Evolutionary conservation across 2,797 vertebrate genomes (phyloP).

Genomic region (Smutsia temminckii): DNA sequence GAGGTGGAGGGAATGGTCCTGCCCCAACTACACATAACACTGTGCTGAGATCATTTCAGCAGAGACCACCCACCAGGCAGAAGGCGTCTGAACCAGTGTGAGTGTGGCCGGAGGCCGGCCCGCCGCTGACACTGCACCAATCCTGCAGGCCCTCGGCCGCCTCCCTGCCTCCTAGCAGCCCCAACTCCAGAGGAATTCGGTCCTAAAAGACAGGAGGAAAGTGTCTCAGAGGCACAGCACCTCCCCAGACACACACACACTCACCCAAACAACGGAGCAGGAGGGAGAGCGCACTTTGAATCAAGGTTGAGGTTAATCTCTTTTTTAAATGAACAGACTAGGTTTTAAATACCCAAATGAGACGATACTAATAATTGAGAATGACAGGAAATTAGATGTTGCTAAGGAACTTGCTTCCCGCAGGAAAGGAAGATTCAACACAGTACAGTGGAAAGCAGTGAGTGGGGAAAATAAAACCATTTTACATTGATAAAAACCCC

Average conservation of each 20-base stretch:
- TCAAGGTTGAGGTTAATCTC: conserved; percentile 54
- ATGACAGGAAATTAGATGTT: conserved; percentile 71
- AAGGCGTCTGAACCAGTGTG: not conserved
- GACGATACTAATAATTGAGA: conserved; percentile 70
- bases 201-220: not conserved
- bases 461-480: conserved; percentile 46
- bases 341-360: conserved; percentile 70
- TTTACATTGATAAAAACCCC: conserved; percentile 50
- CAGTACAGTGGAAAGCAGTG: not conserved
- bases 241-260: not conserved
- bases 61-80: not conserved
- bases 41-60: not conserved
- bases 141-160: not conserved
- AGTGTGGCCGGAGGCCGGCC: not conserved
- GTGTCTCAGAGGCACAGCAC: not conserved
- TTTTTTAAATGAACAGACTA: conserved; percentile 58
- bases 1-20: not conserved
- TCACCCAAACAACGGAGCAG: not conserved
- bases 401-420: conserved; percentile 66
- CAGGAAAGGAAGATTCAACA: conserved; percentile 35
- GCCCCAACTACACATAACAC: not conserved
- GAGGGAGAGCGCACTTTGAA: not conserved
- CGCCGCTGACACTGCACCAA: not conserved
- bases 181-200: not conserved
- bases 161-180: not conserved